A percentile compares a stretch with the other conserved stretches of the same genome.
These are phyloP conservation scores for Platycheirus rosarum DNA, from an alignment of 2,888 invertebrate species.

Conservation along the genomic window DNA sequence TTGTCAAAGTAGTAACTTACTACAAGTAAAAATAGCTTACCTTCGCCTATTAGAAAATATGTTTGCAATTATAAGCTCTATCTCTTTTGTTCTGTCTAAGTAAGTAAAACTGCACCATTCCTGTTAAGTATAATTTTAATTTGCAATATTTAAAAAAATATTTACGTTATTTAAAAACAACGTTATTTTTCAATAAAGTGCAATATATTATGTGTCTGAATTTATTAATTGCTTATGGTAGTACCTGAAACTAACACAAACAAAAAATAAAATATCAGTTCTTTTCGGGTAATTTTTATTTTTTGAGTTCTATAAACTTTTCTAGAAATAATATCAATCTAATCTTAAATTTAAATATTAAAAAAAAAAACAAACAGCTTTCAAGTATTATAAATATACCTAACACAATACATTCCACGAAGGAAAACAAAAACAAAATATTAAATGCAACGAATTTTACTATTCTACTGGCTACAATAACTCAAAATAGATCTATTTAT, in stretches of 20 bases:
- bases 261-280: conserved; percentile 32
- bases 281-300: neutral
- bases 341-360: conserved; percentile 1
- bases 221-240: conserved; percentile 67
- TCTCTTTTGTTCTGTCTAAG: too few relatives aligned
- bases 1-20: too few relatives aligned
- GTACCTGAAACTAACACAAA: conserved; percentile 64
- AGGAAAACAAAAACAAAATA: conserved; percentile 29
- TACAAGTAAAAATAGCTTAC: too few relatives aligned
- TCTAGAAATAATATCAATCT: conserved; percentile 16
- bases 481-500: conserved; percentile 31
- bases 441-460: conserved; percentile 70
- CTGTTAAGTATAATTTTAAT: too few relatives aligned
- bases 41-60: too few relatives aligned
- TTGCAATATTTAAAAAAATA: conserved; percentile 31
- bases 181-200: conserved; percentile 45
- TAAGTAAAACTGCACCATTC: conserved; percentile 63
- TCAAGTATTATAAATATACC: conserved; percentile 62
- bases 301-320: conserved; percentile 4
- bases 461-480: conserved; percentile 56
- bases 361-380: conserved; percentile 26
- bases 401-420: conserved; percentile 62
- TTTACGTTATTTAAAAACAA: conserved; percentile 18
- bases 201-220: conserved; percentile 63
- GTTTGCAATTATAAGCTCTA: too few relatives aligned